Base-by-base conservation (phyloP, 2,888 invertebrate genomes). In the Elmis aenea region DNA sequence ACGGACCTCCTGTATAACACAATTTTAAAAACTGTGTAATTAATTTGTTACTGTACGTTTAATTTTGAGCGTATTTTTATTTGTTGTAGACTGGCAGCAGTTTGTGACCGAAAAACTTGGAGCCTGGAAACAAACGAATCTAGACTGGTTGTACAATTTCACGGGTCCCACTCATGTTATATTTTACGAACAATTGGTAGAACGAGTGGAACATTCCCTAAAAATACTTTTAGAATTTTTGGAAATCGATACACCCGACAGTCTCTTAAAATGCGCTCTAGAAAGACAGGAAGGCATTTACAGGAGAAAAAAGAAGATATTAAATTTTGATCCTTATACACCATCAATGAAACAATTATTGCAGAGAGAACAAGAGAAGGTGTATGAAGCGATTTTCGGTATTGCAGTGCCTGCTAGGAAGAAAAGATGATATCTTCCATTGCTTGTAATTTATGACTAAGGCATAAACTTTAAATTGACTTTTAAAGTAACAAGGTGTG, bases 241-340 rank as follows among this genome's bases (percentile, higher is more conserved):
- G 9, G 51, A 56, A 33, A 33, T 51, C 13, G 47, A 48, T 6
- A 38, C 50, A 3, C 45, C 61, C 11, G 45, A 50, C 9, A 43
- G 50, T 9, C 47, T 58, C 11, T 62, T 66, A 37, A 36, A 56
- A 23, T 67, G 67, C 39, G 67, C 67, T 3, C 39, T 67, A n/a
- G 60, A 64, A 24, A 46, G 63, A 3, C 60, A 61, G 40, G 66
- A 67, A 42, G 85, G 86, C 1, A 85, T 86, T 37, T 86, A 85
- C 61, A 68, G 83, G 38, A 69, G 86, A 3, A 78, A 77, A 54
- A 79, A 78, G 54, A 75, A 81, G 36, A 68, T 76, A 11, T 62
- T 77, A 30, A 72, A 75, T 52, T 85, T 85, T 52, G 83, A 86
- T 51, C 85, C 85, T 0, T 86, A 76, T 61, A 79, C 81, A 0